A percentile compares a stretch with the other conserved stretches of the same genome.
Evolutionary conservation across 2,888 invertebrate species (phyloP).

Genomic region (Euspilapteryx auroguttella): DNA sequence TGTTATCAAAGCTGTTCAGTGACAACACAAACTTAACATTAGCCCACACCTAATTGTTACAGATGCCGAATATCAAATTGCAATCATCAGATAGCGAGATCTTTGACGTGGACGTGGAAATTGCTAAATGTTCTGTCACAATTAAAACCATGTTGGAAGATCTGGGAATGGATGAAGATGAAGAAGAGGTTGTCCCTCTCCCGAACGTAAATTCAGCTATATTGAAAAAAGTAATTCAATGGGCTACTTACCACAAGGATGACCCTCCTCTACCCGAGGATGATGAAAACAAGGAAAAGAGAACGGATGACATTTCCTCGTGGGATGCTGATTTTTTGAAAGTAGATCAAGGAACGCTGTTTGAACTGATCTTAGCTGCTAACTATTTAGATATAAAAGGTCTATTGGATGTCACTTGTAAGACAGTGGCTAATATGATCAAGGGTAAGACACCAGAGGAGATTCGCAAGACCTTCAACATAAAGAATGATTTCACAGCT

Average conservation of each 20-base stretch:
- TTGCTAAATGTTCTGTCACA: slow-evolving; percentile 96
- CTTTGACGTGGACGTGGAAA: slow-evolving; percentile 95
- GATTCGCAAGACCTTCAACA: slow-evolving; percentile 95
- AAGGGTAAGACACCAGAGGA: slow-evolving; percentile 98
- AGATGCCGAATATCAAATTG: slow-evolving; percentile 94
- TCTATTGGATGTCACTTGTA: slow-evolving; percentile 95
- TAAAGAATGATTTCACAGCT: slow-evolving; percentile 94
- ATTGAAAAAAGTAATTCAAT: slow-evolving; percentile 89
- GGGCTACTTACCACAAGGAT: slow-evolving; percentile 93
- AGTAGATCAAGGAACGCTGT: slow-evolving; percentile 95
- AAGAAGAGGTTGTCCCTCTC: slow-evolving; percentile 92
- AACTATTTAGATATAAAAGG: slow-evolving; percentile 97
- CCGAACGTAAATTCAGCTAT: slow-evolving; percentile 98
- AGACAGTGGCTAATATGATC: slow-evolving; percentile 98
- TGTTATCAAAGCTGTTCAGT: no score
- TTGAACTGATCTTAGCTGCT: slow-evolving; percentile 94
- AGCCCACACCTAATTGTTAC: no score
- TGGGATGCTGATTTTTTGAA: slow-evolving; percentile 99
- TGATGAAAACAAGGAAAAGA: slow-evolving; percentile 95
- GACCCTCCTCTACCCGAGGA: slow-evolving; percentile 96
- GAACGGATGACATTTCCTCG: slow-evolving; percentile 98
- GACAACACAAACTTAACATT: no score
- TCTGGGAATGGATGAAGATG: slow-evolving; percentile 88
- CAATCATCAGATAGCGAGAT: slow-evolving; percentile 95
- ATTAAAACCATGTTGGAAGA: slow-evolving; percentile 99